These are phyloP conservation scores for Monochamus saltuarius DNA, from an alignment of 1,140 invertebrate genomes.

Conservation along the genomic window DNA sequence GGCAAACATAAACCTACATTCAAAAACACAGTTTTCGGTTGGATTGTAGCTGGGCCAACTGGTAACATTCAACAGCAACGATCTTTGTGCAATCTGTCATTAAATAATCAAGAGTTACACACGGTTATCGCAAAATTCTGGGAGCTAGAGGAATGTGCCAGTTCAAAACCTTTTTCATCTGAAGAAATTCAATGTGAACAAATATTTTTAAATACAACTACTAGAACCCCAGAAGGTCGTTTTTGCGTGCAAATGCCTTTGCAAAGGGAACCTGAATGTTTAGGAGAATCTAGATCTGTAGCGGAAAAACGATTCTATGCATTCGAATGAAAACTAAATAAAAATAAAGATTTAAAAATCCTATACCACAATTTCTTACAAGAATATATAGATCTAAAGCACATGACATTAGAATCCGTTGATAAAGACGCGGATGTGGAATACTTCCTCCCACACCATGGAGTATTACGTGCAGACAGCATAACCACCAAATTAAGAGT, in stretches of 20 bases:
- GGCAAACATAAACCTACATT: too few species aligned
- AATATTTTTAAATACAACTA: not conserved
- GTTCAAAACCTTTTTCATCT: not conserved
- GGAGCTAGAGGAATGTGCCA: constrained; percentile 1
- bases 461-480: constrained; percentile 37
- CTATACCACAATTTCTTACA: not conserved
- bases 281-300: too few species aligned
- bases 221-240: not conserved
- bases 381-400: constrained; percentile 13
- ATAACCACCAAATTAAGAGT: constrained; percentile 45
- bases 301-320: not conserved
- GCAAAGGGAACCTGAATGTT: not conserved
- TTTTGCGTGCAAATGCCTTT: constrained; percentile 7
- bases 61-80: too few species aligned
- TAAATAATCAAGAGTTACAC: not conserved
- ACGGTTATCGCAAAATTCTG: not conserved
- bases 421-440: not conserved
- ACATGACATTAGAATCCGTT: not conserved
- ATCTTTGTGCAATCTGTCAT: not conserved
- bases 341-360: constrained; percentile 4
- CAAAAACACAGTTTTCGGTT: too few species aligned
- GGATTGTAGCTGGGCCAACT: too few species aligned
- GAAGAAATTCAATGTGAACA: not conserved
- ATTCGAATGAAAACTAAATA: constrained; percentile 13
- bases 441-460: constrained; percentile 49